Evolutionary conservation across 2,113 vertebrate species (phyloP).

Genomic region (Galbula dea): DNA sequence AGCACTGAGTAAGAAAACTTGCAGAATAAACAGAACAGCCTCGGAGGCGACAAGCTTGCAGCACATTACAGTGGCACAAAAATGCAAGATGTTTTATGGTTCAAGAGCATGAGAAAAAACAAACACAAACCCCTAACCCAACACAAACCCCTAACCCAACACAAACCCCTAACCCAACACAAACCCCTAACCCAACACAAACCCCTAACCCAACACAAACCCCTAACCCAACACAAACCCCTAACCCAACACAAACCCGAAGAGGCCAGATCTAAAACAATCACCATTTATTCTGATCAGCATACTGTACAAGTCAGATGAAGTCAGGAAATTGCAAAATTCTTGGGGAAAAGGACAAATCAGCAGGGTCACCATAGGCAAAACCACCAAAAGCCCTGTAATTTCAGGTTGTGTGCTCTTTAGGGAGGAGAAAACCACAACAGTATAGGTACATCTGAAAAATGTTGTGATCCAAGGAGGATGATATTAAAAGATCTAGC

Average conservation of each 20-base stretch:
- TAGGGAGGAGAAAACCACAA: background rate
- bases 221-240: background rate
- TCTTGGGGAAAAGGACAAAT: background rate
- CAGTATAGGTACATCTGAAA: background rate
- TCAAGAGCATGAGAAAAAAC: background rate
- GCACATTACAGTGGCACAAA: accelerated
- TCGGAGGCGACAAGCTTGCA: background rate
- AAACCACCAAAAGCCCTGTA: background rate
- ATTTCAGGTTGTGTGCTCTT: background rate
- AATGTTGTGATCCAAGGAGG: background rate
- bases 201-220: background rate
- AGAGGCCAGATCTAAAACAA: background rate
- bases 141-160: background rate
- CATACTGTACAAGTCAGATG: background rate
- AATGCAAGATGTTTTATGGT: accelerated
- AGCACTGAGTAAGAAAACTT: background rate
- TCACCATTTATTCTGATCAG: background rate
- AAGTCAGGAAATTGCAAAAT: background rate
- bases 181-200: background rate
- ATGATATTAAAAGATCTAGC: background rate
- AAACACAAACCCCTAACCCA: background rate
- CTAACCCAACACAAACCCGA: background rate
- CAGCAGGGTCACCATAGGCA: background rate
- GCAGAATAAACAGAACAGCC: background rate
- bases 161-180: background rate